Evolutionary conservation across 2,113 vertebrate genomes (phyloP), one percentile per base, ranked within the genome.

Genomic region (Cervus canadensis): DNA sequence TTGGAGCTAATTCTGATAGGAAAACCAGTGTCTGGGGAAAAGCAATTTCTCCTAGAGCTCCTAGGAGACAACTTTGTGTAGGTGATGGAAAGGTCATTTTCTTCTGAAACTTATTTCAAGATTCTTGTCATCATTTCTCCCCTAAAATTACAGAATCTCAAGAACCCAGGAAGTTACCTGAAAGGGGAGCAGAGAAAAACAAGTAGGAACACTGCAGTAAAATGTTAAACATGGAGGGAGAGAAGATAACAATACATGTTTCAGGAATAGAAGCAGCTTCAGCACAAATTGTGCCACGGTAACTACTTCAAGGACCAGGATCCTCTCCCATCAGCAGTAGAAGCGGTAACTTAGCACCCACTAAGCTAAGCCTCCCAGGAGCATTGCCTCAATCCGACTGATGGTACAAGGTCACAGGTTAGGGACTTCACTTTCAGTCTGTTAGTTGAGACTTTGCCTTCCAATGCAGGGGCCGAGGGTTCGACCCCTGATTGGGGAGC

Each of bases 101-200:
- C 86, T 87, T 79, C 54, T 60, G 59, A 97, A 95, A 96, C 17
- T 89, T 25, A 30, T 16, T 45, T 45, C 45, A 50, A 64, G 21
- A 33, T 5, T 78, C 15, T 94, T 91, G 36, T 62, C 56, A 78
- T 60, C n/a, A 43, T 87, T 87, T 59, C 71, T 92, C 3, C 19
- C 23, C 48, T 45, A 74, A n/a, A 93, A 82, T 67, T 54, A 93
- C 8, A 87, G 45, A 89, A 78, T 15, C 64, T 76, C 85, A 95
- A 82, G 93, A 89, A 62, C 5, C 6, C 36, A 62, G 16, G 8
- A 78, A 95, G 59, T 26, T 54, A 56, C 25, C 33, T 28, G 19
- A 30, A 83, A 89, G 8, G 7, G 16, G 15, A 86, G 8, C 25
- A 92, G 87, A 89, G 45, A 45, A 82, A n/a, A 94, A 26, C 2